Conservation (phyloP, 2,888 invertebrate species). For the Atethmia centrago region DNA sequence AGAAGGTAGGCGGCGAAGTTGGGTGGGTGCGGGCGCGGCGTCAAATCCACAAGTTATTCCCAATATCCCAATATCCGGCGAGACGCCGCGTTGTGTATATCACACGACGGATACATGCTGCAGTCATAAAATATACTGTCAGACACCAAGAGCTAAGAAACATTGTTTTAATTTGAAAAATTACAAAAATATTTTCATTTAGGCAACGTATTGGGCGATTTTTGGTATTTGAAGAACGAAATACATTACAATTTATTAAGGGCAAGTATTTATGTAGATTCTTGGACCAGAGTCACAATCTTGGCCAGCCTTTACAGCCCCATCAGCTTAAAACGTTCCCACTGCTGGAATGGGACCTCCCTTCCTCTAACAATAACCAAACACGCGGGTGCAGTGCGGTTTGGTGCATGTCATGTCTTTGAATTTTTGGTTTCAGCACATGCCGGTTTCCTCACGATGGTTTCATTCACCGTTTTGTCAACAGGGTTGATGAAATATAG, state of each 20-base stretch:
- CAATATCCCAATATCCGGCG: conserved; percentile 79
- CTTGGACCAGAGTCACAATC: not conserved
- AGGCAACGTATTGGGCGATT: not conserved
- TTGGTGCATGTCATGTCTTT: not conserved
- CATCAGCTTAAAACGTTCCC: not conserved
- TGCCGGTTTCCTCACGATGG: not conserved
- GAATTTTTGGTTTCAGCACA: not conserved
- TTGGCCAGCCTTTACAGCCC: not conserved
- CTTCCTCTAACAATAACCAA: not conserved
- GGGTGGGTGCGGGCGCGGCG: conserved; percentile 56
- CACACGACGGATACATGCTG: conserved; percentile 67
- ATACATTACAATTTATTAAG: not conserved
- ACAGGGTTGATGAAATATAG: not conserved
- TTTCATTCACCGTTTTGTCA: no score
- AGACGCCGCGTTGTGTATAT: conserved; percentile 66
- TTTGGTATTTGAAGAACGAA: not conserved
- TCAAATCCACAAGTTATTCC: conserved; percentile 80
- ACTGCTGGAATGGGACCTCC: not conserved
- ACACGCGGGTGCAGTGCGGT: not conserved
- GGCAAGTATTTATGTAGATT: not conserved
- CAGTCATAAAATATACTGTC: conserved; percentile 77
- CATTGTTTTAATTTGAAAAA: conserved; percentile 35
- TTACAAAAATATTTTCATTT: conserved; percentile 24
- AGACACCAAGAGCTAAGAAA: conserved; percentile 65
- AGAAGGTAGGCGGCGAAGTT: conserved; percentile 45